Base-by-base conservation (phyloP, 2,888 invertebrate genomes). In the Psylliodes chrysocephalus region DNA sequence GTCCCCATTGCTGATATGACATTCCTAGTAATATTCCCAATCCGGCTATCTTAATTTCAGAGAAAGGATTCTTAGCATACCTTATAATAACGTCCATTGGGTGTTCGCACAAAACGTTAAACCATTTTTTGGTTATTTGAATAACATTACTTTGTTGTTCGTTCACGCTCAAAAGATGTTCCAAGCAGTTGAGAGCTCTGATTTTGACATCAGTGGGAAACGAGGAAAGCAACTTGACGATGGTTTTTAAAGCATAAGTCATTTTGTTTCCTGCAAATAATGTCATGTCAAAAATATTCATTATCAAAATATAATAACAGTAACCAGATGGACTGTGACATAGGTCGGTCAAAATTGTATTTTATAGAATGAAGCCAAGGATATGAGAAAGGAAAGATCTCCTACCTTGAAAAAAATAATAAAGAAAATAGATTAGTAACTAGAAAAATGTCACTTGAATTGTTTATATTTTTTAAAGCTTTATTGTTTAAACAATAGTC, bases 1-100 rank as follows among this genome's bases (percentile, higher is more conserved):
- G 90, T 15, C 94, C 95, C 95, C 95, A 96, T 1, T 84, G 82
- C 77, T 92, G 91, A 63, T 85, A 82, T 15, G 91, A 89, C 12
- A 95, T 77, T 0, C 89, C 86, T 70, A 86, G 85, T 44, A 95
- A 80, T 25, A 94, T 83, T 12, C 85, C 83, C 44, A 93, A 84
- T 15, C 90, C 89, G 12, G 91, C 88, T 61, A 88, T 77, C 76
- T 90, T 89, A 12, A 95, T 85, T 71, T 96, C 95, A 0, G 88
- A 83, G 77, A 96, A 95, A 5, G 96, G 95, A 81, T 91, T 93
- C 67, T 89, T 89, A 0, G 80, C 79, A 70, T 81, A 80, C 68
- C 75, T 73, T 62, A 81, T 66, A 47, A 94, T 82, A 38, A 87
- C 80, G 61, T 89, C 87, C 78, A 90, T 86, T 0, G 91, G 85